phyloP scores from a whole-genome alignment of 2,888 invertebrate genomes.

The Caenorhabditis becei region DNA sequence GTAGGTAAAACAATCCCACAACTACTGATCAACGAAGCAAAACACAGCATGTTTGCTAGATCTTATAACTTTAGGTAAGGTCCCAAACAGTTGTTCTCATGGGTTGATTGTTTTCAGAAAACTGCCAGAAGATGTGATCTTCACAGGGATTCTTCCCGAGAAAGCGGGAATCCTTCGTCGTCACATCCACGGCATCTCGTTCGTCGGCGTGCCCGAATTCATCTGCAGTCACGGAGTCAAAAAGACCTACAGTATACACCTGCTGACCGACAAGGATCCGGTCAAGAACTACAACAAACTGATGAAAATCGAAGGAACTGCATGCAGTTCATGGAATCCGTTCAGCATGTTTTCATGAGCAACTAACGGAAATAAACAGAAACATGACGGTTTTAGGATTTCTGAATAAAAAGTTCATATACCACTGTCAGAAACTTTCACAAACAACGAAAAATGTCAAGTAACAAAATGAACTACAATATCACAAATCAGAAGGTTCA shows the following conservation, averaged over 20 bases:
- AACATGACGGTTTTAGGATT: too few species aligned
- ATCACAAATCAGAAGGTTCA: conserved; percentile 1
- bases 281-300: conserved; percentile 53
- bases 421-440: too few species aligned
- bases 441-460: too few species aligned
- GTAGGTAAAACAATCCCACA: conserved; percentile 57
- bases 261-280: conserved; percentile 60
- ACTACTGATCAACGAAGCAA: conserved; percentile 49
- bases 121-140: conserved; percentile 69
- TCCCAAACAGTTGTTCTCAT: too few species aligned
- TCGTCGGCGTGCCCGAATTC: conserved; percentile 64
- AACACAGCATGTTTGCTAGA: conserved; percentile 52
- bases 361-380: too few species aligned
- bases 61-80: conserved; percentile 65
- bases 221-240: conserved; percentile 58
- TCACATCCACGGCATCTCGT: conserved; percentile 62
- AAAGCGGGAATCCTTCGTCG: conserved; percentile 54
- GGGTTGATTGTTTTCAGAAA: too few species aligned
- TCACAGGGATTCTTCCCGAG: conserved; percentile 69
- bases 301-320: conserved; percentile 54
- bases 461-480: too few species aligned
- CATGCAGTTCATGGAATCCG: conserved; percentile 56
- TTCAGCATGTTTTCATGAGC: conserved; percentile 8
- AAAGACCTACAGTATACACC: conserved; percentile 62
- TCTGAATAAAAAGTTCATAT: too few species aligned